Conservation (phyloP, 1,140 invertebrate genomes). For the Drosophila jambulina region DNA sequence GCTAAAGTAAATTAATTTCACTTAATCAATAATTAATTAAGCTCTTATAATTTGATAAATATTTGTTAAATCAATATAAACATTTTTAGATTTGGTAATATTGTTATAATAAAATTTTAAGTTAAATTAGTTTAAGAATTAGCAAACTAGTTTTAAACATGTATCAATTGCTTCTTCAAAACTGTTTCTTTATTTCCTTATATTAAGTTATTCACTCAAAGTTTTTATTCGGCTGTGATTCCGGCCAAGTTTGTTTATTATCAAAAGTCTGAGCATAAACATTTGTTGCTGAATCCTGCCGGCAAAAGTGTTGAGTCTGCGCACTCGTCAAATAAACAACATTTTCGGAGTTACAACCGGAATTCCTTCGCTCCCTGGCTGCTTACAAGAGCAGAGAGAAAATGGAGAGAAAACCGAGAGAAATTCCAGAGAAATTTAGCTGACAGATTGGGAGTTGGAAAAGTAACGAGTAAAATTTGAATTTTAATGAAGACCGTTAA, state of each 20-base stretch:
- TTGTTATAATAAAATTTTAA: neutral
- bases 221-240: neutral
- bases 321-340: slow-evolving; percentile 38
- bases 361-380: slow-evolving; percentile 60
- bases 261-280: slow-evolving; percentile 58
- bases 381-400: slow-evolving; percentile 20
- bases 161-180: neutral
- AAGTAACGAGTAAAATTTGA: slow-evolving; percentile 68
- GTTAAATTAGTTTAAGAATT: neutral
- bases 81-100: neutral
- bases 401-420: neutral
- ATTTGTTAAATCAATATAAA: neutral
- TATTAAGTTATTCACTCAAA: neutral
- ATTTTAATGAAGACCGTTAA: slow-evolving; percentile 58
- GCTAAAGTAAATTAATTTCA: neutral
- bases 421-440: neutral
- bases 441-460: neutral
- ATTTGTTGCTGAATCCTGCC: slow-evolving; percentile 80
- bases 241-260: slow-evolving; percentile 60
- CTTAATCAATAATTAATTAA: neutral
- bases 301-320: slow-evolving; percentile 78
- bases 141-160: neutral
- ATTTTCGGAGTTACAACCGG: slow-evolving; percentile 61
- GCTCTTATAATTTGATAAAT: neutral
- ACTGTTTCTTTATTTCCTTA: neutral